Percentiles rank a stretch among this genome's conserved stretches.
Evolutionary conservation across 37 sponge, comb jelly and placozoan species (phyloP).

Genomic region (Corticium candelabrum): DNA sequence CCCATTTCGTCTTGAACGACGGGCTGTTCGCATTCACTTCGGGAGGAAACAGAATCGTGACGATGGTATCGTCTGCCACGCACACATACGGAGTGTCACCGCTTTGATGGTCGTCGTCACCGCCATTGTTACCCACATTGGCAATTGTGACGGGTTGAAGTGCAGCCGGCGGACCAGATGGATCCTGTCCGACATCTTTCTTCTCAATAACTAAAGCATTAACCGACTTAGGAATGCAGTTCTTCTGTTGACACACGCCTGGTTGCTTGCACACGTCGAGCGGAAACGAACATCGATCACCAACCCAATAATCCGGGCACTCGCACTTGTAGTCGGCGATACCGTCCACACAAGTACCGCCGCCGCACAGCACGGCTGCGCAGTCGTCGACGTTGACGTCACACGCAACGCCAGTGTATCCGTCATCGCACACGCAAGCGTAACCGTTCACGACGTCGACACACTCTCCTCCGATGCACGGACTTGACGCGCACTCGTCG

Average conservation of each 20-base stretch:
- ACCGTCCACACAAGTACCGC: neutral
- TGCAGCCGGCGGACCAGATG: neutral
- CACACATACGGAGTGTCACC: neutral
- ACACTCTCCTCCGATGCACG: neutral
- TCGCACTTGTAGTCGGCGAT: neutral
- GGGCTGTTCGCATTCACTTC: neutral
- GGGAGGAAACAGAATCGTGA: neutral
- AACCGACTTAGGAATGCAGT: neutral
- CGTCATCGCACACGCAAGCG: neutral
- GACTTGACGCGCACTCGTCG: constrained; percentile 3
- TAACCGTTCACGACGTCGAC: neutral
- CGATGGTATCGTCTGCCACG: neutral
- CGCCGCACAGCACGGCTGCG: neutral
- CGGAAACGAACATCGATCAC: neutral
- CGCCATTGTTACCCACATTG: too few relatives aligned
- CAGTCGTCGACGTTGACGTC: constrained; percentile 1
- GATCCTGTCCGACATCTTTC: too few relatives aligned
- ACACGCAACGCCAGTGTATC: neutral
- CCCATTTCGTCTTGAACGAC: neutral
- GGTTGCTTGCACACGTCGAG: neutral
- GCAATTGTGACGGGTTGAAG: too few relatives aligned
- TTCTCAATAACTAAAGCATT: neutral
- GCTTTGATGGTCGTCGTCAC: too few relatives aligned
- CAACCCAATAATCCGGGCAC: neutral
- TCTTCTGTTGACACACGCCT: neutral